Conservation (phyloP, 2,888 invertebrate genomes). For the Latrodectus hesperus region DNA sequence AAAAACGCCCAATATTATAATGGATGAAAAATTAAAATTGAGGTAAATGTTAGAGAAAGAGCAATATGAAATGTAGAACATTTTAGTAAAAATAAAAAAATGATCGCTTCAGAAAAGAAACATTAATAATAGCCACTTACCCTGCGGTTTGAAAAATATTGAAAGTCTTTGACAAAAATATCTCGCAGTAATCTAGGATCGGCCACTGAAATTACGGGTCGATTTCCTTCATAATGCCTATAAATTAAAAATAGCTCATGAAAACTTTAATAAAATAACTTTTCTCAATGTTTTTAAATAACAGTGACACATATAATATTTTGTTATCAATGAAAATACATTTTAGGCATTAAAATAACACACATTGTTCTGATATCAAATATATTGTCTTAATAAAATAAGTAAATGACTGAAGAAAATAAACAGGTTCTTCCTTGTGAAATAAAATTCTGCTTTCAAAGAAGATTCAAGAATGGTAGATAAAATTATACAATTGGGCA, state of each 20-base stretch:
- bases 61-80: not conserved
- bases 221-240: constrained; percentile 49
- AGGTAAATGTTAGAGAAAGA: not conserved
- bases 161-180: constrained; percentile 70
- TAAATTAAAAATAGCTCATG: not conserved
- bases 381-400: no score
- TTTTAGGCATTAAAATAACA: not conserved
- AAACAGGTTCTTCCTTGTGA: no score
- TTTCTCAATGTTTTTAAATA: no score
- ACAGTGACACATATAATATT: no score
- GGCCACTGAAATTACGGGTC: constrained; percentile 34
- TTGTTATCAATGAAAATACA: no score
- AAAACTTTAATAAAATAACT: no score
- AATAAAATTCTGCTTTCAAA: no score
- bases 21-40: not conserved
- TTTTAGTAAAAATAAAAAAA: not conserved
- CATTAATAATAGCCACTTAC: not conserved
- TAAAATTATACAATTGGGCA: no score
- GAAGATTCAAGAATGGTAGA: no score
- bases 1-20: not conserved
- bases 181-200: constrained; percentile 65
- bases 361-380: no score
- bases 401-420: no score
- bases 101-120: no score
- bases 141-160: constrained; percentile 36